Percentiles rank a stretch among this genome's conserved stretches.
Evolutionary conservation across 2,888 invertebrate genomes (phyloP).

Genomic region (Hyposoter didymator): DNA sequence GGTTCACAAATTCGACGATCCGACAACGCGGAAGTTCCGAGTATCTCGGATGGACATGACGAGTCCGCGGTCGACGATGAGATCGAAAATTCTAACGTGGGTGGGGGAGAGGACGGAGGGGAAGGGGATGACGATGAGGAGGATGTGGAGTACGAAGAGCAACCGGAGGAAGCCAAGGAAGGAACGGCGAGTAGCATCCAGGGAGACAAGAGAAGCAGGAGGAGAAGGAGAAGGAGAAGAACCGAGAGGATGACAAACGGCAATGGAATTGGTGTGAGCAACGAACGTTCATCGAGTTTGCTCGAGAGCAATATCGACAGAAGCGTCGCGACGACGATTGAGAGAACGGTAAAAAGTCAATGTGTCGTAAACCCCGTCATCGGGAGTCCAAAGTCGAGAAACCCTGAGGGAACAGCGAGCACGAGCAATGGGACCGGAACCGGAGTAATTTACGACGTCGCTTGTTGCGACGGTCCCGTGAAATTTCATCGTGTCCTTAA

Average conservation of each 20-base stretch:
- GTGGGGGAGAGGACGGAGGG: background rate
- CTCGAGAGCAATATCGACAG: conserved; percentile 70
- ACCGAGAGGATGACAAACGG: background rate
- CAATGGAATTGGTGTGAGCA: conserved; percentile 27
- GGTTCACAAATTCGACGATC: conserved; percentile 51
- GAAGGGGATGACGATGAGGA: background rate
- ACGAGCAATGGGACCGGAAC: conserved; percentile 79
- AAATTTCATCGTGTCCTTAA: conserved; percentile 94
- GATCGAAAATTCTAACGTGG: background rate
- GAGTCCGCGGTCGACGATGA: conserved; percentile 21
- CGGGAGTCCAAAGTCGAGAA: conserved; percentile 62
- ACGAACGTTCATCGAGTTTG: conserved; percentile 66
- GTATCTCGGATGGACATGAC: conserved; percentile 57
- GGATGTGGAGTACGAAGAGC: background rate
- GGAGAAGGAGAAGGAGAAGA: background rate
- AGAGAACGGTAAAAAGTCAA: conserved; percentile 39
- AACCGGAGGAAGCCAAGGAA: background rate
- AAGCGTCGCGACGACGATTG: conserved; percentile 59
- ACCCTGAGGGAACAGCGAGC: conserved; percentile 59
- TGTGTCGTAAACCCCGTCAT: conserved; percentile 8
- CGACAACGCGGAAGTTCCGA: conserved; percentile 34
- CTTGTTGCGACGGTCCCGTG: conserved; percentile 96
- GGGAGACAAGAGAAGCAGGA: background rate
- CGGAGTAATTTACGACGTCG: conserved; percentile 91
- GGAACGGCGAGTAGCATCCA: background rate